Conservation (phyloP, 2,113 vertebrate species). For the Felis catus region F.catus_Fca126_mat1.0 CM031417.1:119981501-119982000, state of each 20-base stretch:
- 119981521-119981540: too few relatives aligned
- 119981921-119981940: neutral
- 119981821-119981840: neutral
- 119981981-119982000: neutral
- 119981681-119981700: neutral
- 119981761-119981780: neutral
- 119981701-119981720: slow-evolving; percentile 16
- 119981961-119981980: neutral
- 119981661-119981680: neutral
- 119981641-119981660: too few relatives aligned
- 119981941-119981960: slow-evolving; percentile 35
- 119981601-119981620: too few relatives aligned
- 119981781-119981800: neutral
- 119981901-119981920: neutral
- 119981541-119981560: too few relatives aligned
- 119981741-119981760: neutral
- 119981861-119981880: neutral
- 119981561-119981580: too few relatives aligned
- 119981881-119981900: slow-evolving; percentile 36
- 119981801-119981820: neutral
- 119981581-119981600: too few relatives aligned
- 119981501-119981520: too few relatives aligned
- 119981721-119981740: neutral
- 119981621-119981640: too few relatives aligned
- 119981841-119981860: slow-evolving; percentile 13